Conservation (phyloP, 2,888 invertebrate genomes). For the Gandaritis pyraliata region DNA sequence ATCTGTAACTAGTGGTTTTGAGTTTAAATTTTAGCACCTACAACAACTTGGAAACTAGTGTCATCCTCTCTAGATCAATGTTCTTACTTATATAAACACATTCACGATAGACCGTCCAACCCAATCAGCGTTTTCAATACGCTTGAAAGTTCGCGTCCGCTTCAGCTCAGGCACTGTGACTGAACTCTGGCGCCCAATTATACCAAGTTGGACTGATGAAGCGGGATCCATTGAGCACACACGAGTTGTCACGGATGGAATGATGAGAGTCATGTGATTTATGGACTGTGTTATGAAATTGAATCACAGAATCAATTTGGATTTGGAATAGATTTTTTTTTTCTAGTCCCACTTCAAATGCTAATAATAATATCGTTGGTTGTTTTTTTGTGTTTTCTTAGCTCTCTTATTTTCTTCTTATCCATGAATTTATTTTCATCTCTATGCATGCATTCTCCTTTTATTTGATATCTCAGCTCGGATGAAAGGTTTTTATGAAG, state of each 20-base stretch:
- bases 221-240: constrained; percentile 62
- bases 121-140: not conserved
- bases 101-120: too few relatives aligned
- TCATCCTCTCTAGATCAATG: too few relatives aligned
- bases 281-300: not conserved
- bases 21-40: too few relatives aligned
- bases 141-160: not conserved
- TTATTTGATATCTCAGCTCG: not conserved
- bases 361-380: too few relatives aligned
- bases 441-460: not conserved
- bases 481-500: constrained; percentile 3
- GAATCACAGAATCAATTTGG: constrained; percentile 2
- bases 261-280: constrained; percentile 26
- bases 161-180: not conserved
- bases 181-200: constrained; percentile 65
- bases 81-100: too few relatives aligned
- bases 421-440: not conserved
- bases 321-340: too few relatives aligned
- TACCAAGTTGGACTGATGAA: constrained; percentile 64
- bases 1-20: too few relatives aligned
- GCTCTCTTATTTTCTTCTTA: not conserved
- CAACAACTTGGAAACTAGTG: too few relatives aligned
- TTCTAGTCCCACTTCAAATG: too few relatives aligned
- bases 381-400: not conserved
- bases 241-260: constrained; percentile 39